Percentiles rank a stretch among this genome's conserved stretches.
These are phyloP conservation scores for Leptinotarsa defecta DNA, from an alignment of 1,140 invertebrate genomes.

Conservation along the genomic window DNA sequence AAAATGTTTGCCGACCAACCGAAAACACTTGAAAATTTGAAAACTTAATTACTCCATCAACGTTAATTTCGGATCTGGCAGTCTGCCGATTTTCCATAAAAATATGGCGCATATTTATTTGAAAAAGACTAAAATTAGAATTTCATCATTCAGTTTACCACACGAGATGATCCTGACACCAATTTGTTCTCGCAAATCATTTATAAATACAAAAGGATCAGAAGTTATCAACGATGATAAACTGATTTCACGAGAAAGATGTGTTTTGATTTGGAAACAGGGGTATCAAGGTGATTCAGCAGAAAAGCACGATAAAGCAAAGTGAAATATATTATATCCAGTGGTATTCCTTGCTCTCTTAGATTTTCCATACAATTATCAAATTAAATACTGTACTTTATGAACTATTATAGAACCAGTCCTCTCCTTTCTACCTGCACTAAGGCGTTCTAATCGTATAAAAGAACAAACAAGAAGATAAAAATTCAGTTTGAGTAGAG, in stretches of 20 bases:
- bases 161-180: neutral
- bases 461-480: too few relatives aligned
- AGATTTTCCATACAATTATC: too few relatives aligned
- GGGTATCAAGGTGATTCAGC: too few relatives aligned
- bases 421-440: too few relatives aligned
- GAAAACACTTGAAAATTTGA: conserved; percentile 2
- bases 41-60: neutral
- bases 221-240: neutral
- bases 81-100: neutral
- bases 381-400: too few relatives aligned
- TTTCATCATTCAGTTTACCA: neutral
- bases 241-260: neutral
- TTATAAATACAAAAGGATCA: neutral
- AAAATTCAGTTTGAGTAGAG: too few relatives aligned
- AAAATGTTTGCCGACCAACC: neutral
- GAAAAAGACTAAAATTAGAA: neutral
- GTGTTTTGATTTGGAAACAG: neutral
- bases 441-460: too few relatives aligned
- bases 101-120: conserved; percentile 4
- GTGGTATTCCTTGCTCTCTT: too few relatives aligned
- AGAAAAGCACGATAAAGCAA: too few relatives aligned
- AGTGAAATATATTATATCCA: too few relatives aligned
- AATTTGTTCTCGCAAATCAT: neutral
- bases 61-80: neutral
- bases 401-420: too few relatives aligned